Evolutionary conservation across 1,140 invertebrate species (phyloP), one percentile per base, ranked within the genome.

Genomic region (Sitobion miscanthi): DNA sequence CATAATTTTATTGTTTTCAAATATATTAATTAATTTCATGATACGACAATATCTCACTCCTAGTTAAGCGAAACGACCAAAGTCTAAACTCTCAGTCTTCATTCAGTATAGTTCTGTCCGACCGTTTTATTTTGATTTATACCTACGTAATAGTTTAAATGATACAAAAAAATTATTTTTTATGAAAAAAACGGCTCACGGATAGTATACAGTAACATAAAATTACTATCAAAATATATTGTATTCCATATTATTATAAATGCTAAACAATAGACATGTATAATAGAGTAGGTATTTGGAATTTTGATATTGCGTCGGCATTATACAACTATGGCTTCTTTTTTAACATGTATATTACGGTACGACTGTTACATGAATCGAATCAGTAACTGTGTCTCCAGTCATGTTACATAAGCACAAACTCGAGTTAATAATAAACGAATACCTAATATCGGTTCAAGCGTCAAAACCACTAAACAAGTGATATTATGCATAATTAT

Each of bases 261-360:
- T 77, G 30, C 14, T 35, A 77, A 77, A 77, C 42, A 42, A 42
- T 42, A 42, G 42, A 42, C 62, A n/a, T 77, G 30, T 77, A 86
- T n/a, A 86, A 47, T 6, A n/a, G 38, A 30, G 25, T 49, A 49
- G 47, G 52, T 86, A 47, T 38, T 85, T 77, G n/a, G 11, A 77
- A 85, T 86, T 86, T 86, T 86, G 85, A 86, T 47, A 45, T 86
- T 86, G 38, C 85, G 42, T 89, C 20, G 49, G 52, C 25, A 54
- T 89, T 89, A 89, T 89, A 54, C n/a, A 52, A 52, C n/a, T 88
- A 89, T 54, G 89, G 89, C 89, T 90, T 90, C 89, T 62, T 62
- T 90, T 90, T 90, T 45, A 89, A 54, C 89, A 45, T 45, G 89
- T 21, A 62, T 90, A 62, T 62, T 38, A 90, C 49, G 49, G 20